Percentiles rank a stretch among this genome's conserved stretches.
These are phyloP conservation scores for Chelonus formosanus DNA, from an alignment of 2,888 invertebrate genomes.

Conservation along the genomic window DNA sequence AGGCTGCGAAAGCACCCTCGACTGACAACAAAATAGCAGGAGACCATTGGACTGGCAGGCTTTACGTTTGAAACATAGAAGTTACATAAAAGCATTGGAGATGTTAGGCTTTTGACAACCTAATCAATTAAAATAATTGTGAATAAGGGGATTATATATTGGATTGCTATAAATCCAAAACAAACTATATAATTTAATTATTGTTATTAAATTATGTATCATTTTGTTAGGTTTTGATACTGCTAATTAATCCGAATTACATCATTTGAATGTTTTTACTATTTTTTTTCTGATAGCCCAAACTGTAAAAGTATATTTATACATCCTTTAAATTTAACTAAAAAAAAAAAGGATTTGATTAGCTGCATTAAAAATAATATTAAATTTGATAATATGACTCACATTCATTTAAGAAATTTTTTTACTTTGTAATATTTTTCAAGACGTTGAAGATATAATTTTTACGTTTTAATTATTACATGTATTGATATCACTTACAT, in stretches of 20 bases:
- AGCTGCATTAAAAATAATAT: too few species aligned
- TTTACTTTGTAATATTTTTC: too few species aligned
- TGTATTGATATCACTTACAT: too few species aligned
- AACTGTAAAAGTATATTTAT: too few species aligned
- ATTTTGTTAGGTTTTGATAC: too few species aligned
- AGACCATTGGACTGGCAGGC: conserved; percentile 18
- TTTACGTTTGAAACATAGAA: conserved; percentile 7
- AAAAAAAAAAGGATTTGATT: neutral
- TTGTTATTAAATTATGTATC: neutral
- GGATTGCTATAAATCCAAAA: conserved; percentile 15
- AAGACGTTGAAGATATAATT: too few species aligned
- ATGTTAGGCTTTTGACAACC: conserved; percentile 21
- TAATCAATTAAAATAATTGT: conserved; percentile 35
- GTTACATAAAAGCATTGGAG: conserved; percentile 22
- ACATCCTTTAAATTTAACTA: neutral
- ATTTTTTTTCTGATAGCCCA: too few species aligned
- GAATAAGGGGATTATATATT: conserved; percentile 3
- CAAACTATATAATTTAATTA: neutral
- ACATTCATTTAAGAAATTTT: too few species aligned
- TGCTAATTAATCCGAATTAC: too few species aligned
- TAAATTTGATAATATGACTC: too few species aligned
- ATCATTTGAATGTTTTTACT: too few species aligned
- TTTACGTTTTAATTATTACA: too few species aligned
- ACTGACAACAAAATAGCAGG: conserved; percentile 26
- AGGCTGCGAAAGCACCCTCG: conserved; percentile 26